Conservation (phyloP, 2,888 invertebrate species). For the Andrena haemorrhoa region DNA sequence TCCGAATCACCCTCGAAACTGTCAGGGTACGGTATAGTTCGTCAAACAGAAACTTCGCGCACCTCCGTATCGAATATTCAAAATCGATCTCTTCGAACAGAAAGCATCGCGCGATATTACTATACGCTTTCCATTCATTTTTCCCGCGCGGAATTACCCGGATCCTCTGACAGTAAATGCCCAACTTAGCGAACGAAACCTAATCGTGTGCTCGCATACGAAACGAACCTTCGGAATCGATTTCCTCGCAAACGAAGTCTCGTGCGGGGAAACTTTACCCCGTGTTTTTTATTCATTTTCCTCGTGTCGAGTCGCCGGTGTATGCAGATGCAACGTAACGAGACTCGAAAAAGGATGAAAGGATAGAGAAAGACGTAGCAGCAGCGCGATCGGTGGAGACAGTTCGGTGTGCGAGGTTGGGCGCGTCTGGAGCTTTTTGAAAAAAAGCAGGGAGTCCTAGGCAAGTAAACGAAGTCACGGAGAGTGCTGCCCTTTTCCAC, state of each 20-base stretch:
- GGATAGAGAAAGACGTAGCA: neutral
- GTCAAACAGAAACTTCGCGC: too few relatives aligned
- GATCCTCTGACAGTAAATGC: too few relatives aligned
- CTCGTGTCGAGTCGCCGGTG: neutral
- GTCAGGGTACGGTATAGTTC: too few relatives aligned
- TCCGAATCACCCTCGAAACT: too few relatives aligned
- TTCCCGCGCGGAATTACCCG: too few relatives aligned
- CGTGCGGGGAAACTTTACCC: neutral
- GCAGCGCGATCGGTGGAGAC: neutral
- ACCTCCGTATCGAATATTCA: slow-evolving; percentile 11
- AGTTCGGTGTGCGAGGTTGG: neutral
- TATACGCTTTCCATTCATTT: slow-evolving; percentile 14
- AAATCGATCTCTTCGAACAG: neutral
- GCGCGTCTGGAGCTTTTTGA: too few relatives aligned
- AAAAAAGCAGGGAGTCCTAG: neutral
- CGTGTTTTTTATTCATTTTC: neutral
- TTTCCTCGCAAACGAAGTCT: neutral
- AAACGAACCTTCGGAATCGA: neutral
- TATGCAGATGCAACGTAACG: slow-evolving; percentile 4
- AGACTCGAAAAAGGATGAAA: neutral
- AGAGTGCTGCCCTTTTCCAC: neutral
- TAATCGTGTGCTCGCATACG: too few relatives aligned
- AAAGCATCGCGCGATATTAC: slow-evolving; percentile 4
- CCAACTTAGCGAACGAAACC: too few relatives aligned
- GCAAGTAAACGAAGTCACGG: neutral